These are phyloP conservation scores for Rhamnusium bicolor DNA, from an alignment of 2,888 invertebrate genomes.

Conservation along the genomic window DNA sequence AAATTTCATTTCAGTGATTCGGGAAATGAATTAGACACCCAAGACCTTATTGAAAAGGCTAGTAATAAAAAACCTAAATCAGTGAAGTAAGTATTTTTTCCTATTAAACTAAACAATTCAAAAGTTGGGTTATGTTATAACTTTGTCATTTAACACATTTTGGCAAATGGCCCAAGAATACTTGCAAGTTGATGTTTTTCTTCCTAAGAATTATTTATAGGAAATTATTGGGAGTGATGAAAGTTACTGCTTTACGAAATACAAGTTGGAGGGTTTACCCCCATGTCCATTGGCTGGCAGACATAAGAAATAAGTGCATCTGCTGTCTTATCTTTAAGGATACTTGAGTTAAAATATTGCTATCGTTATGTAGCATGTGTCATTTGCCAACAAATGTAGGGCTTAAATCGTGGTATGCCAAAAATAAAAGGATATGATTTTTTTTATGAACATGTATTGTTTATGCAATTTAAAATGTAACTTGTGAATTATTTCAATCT, in stretches of 20 bases:
- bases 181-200: background rate
- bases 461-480: too few relatives aligned
- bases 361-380: too few relatives aligned
- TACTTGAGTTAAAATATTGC: too few relatives aligned
- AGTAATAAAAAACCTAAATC: slow-evolving; percentile 64
- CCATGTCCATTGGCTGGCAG: background rate
- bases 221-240: background rate
- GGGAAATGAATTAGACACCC: slow-evolving; percentile 70
- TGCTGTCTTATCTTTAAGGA: background rate
- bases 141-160: background rate
- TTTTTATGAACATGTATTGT: too few relatives aligned
- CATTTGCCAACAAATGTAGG: too few relatives aligned
- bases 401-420: too few relatives aligned
- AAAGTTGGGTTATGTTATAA: slow-evolving; percentile 54
- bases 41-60: slow-evolving; percentile 61
- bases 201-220: background rate
- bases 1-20: slow-evolving; percentile 75
- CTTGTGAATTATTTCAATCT: too few relatives aligned
- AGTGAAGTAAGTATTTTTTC: slow-evolving; percentile 59
- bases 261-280: background rate
- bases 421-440: too few relatives aligned
- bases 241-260: background rate
- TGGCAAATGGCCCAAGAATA: background rate
- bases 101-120: slow-evolving; percentile 16
- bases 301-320: background rate